Conservation (phyloP, 1,140 invertebrate species). For the Leptinotarsa lineolata region DNA sequence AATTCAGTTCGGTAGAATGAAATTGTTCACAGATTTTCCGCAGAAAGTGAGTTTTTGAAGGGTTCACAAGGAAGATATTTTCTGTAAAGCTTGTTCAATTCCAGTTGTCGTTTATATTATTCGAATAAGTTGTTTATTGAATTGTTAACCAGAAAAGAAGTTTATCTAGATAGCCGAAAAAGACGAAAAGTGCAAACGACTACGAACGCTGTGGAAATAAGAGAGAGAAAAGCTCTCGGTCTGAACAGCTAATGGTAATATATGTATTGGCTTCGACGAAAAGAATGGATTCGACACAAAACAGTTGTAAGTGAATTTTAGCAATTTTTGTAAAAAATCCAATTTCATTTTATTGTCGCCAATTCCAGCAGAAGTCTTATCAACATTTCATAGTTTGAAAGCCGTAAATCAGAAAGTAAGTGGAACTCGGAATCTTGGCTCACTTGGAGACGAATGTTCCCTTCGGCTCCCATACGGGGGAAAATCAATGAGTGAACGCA, state of each 20-base stretch:
- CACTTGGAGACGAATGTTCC: neutral
- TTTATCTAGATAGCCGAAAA: conserved; percentile 24
- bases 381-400: conserved; percentile 54
- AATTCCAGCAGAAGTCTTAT: conserved; percentile 48
- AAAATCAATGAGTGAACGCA: conserved; percentile 12
- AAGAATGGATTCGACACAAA: conserved; percentile 35
- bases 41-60: neutral
- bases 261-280: conserved; percentile 22
- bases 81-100: conserved; percentile 11
- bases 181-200: conserved; percentile 20
- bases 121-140: conserved; percentile 26
- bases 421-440: conserved; percentile 25
- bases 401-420: conserved; percentile 50
- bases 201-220: conserved; percentile 20
- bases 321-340: conserved; percentile 51
- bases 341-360: conserved; percentile 53
- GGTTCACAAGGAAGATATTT: conserved; percentile 15
- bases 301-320: conserved; percentile 46
- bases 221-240: conserved; percentile 16
- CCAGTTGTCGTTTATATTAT: conserved; percentile 25
- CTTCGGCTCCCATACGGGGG: conserved; percentile 6
- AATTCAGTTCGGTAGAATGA: conserved; percentile 4
- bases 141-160: conserved; percentile 26
- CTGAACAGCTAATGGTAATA: conserved; percentile 18
- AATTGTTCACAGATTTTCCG: conserved; percentile 2